Evolutionary conservation across 1,140 invertebrate genomes (phyloP).

Genomic region (Pygmarrhopalites habei): DNA sequence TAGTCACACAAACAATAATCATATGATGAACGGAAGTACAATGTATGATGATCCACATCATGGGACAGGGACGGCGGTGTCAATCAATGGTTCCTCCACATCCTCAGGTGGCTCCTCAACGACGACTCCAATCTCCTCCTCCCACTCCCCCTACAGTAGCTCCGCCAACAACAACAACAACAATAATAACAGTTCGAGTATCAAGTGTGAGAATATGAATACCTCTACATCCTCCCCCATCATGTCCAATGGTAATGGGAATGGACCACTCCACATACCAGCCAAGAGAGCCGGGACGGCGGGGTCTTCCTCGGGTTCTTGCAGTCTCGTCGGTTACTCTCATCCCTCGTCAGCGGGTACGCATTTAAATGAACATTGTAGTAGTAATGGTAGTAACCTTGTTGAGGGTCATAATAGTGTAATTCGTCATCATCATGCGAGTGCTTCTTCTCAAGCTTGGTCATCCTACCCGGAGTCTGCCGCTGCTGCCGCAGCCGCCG

Average conservation of each 20-base stretch:
- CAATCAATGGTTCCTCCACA: conserved; percentile 23
- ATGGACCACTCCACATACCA: conserved; percentile 70
- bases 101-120: conserved; percentile 21
- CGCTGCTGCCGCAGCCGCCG: conserved; percentile 19
- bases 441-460: conserved; percentile 29
- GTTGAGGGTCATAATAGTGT: conserved; percentile 7
- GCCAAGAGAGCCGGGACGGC: conserved; percentile 60
- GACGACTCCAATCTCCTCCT: conserved; percentile 56
- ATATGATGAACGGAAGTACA: conserved; percentile 67
- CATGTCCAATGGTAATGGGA: conserved; percentile 44
- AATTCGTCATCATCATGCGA: conserved; percentile 15
- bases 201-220: conserved; percentile 36
- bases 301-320: conserved; percentile 45
- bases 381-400: not conserved
- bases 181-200: conserved; percentile 44
- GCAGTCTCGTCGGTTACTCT: conserved; percentile 27
- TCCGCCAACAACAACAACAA: conserved; percentile 47
- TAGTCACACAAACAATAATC: conserved; percentile 17
- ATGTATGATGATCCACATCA: conserved; percentile 66
- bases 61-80: conserved; percentile 45
- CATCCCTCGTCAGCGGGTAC: conserved; percentile 34
- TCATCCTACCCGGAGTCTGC: conserved; percentile 29
- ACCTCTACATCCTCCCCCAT: conserved; percentile 25
- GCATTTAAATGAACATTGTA: conserved; percentile 5
- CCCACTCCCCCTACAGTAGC: conserved; percentile 60